Evolutionary conservation across 2,797 vertebrate genomes (phyloP), one percentile per base, ranked within the genome.

Genomic region (Cynodonichthys magdalenae): DNA sequence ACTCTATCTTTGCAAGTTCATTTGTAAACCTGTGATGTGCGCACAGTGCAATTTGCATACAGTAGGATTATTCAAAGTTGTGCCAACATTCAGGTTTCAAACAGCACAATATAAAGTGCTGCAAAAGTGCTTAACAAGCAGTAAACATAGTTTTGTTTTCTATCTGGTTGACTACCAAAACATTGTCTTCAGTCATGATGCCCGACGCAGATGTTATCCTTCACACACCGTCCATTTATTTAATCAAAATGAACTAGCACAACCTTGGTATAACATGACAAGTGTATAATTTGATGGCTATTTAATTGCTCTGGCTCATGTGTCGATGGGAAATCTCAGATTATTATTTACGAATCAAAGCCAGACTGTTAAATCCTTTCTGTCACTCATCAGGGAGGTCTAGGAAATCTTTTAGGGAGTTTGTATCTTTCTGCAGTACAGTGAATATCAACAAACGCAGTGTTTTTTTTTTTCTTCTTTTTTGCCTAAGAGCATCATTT

Each of bases 161-260:
- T 28, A 31, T 65, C 27, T 36, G 7, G 17, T n/a, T 28, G 5
- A 10, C 27, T 19, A 59, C 9, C 45, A 41, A 19, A 14, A 17
- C 53, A 19, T 28, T 15, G 19, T 28, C 5, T 44, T 3, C 5
- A 11, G 46, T 48, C 4, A 18, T 17, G n/a, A 52, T 62, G 17
- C 53, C 28, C 19, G n/a, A 1, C 19, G 17, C 39, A 60, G 59
- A 52, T 0, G 45, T 12, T 50, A 19, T 15, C 46, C 18, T 11
- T 71, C 45, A 65, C 39, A 51, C 42, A 42, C 14, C 0, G 5
- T 24, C 1, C 0, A n/a, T 56, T 42, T 18, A 17, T 34, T 56
- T 54, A 63, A 71, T 63, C 20, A 39, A 24, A 63, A 62, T 44
- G 34, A 63, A 62, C 39, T 47, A 15, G n/a, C 47, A 17, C 15